Base-by-base conservation (phyloP, 92 coral and sea anemone genomes). In the Virgularia gustaviana region DNA sequence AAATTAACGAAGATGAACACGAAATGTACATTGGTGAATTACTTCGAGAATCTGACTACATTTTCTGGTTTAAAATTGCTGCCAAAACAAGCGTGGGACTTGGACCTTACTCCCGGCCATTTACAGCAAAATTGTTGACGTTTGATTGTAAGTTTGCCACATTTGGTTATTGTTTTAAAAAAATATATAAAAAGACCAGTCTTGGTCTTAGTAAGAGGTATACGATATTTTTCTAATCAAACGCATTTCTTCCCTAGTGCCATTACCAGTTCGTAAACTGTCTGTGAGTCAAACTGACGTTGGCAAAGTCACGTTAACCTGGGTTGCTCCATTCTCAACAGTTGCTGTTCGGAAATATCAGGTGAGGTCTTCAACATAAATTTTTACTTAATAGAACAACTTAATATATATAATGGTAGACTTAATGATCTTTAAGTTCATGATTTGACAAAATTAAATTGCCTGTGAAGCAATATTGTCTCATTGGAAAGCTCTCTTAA, bases 11-110 rank as follows among this genome's bases (percentile, higher is more conserved):
- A 33, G 55, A 39, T 72, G 45, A 61, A 34, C 66, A 70, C 36
- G 85, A 53, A 47, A 44, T 89, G 71, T 68, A 68, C 35, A 55
- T 68, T 15, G 75, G 45, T 10, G 55, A 82, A 65, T 70, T 78
- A 56, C 83, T 94, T 22, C 30, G 28, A 58, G 64, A 81, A 72
- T 78, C 85, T 60, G 75, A 83, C 68, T 79, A 80, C 42, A 18
- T 30, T 65, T 94, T 79, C 71, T 89, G 92, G 99, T 76, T 94
- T 55, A 73, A 78, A 56, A 95, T 94, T 57, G 90, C 99, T 44
- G 99, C 92, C 33, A 61, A 63, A 73, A 94, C 99, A 11, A 71
- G 75, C 49, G 73, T 58, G 64, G 96, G 96, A 39, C 65, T 24
- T 41, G 99, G 99, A 57, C 85, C 86, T 38, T 85, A 77, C 75